Percentiles rank a stretch among this genome's conserved stretches.
These are phyloP conservation scores for Microcebus jonahi DNA, from an alignment of 2,113 vertebrate genomes.

Conservation along the genomic window DNA sequence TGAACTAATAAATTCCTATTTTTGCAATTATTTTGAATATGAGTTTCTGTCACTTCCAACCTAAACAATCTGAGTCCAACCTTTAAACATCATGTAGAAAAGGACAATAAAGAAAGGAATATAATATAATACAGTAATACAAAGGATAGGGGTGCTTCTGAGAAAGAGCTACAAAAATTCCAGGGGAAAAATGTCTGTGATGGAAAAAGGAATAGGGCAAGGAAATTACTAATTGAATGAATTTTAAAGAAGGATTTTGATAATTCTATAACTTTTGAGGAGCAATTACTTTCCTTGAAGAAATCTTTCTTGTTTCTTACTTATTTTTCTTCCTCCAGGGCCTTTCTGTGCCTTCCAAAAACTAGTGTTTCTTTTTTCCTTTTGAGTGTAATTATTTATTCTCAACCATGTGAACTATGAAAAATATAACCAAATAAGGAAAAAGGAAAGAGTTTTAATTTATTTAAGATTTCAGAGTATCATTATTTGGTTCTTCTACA, in stretches of 20 bases:
- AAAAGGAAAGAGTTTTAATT: not conserved
- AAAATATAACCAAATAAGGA: not conserved
- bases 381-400: not conserved
- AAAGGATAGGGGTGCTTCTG: not conserved
- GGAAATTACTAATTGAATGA: not conserved
- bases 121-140: not conserved
- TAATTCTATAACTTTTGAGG: not conserved
- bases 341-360: not conserved
- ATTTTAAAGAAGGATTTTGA: slow-evolving; percentile 14
- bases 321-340: not conserved
- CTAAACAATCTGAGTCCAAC: not conserved
- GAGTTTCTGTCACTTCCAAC: not conserved
- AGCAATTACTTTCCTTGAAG: not conserved
- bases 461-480: not conserved
- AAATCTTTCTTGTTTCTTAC: not conserved
- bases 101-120: not conserved
- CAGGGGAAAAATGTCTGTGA: not conserved
- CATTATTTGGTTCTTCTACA: not conserved
- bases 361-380: not conserved
- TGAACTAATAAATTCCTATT: not conserved
- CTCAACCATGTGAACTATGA: not conserved
- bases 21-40: slow-evolving; percentile 29
- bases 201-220: not conserved
- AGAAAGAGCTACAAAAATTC: not conserved
- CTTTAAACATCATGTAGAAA: not conserved